Percentiles rank a stretch among this genome's conserved stretches.
These are phyloP conservation scores for Alosa sapidissima DNA, from an alignment of 2,797 vertebrate species.

Conservation along the genomic window DNA sequence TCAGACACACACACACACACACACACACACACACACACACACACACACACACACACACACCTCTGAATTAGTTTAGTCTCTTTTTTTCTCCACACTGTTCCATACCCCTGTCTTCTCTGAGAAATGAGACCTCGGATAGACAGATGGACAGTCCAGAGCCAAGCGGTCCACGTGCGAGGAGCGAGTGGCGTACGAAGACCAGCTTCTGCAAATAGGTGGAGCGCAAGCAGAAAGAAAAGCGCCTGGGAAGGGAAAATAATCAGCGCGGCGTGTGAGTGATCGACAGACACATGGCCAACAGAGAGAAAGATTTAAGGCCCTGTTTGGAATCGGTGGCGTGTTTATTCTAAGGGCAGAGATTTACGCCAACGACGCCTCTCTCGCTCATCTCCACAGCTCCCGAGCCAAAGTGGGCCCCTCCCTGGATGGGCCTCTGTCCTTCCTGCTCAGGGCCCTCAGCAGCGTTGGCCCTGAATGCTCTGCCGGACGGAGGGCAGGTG, in stretches of 20 bases:
- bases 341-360: conserved; percentile 35
- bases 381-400: conserved; percentile 28
- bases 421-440: conserved; percentile 44
- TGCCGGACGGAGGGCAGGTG: conserved; percentile 61
- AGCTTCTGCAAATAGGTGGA: conserved; percentile 23
- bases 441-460: conserved; percentile 29
- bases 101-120: not conserved
- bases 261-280: not conserved
- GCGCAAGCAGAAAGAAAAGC: not conserved
- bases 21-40: not conserved
- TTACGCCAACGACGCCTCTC: not conserved
- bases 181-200: conserved; percentile 9
- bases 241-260: not conserved
- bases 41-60: not conserved
- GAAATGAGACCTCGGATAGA: not conserved
- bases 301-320: not conserved
- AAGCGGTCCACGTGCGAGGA: not conserved
- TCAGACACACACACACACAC: conserved; percentile 1
- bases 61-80: not conserved
- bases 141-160: not conserved
- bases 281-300: not conserved
- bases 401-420: not conserved
- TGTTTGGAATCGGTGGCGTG: not conserved
- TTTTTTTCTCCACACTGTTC: not conserved
- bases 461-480: conserved; percentile 26